These are phyloP conservation scores for Macrochelys suwanniensis DNA, from an alignment of 2,797 vertebrate genomes.

Conservation along the genomic window DNA sequence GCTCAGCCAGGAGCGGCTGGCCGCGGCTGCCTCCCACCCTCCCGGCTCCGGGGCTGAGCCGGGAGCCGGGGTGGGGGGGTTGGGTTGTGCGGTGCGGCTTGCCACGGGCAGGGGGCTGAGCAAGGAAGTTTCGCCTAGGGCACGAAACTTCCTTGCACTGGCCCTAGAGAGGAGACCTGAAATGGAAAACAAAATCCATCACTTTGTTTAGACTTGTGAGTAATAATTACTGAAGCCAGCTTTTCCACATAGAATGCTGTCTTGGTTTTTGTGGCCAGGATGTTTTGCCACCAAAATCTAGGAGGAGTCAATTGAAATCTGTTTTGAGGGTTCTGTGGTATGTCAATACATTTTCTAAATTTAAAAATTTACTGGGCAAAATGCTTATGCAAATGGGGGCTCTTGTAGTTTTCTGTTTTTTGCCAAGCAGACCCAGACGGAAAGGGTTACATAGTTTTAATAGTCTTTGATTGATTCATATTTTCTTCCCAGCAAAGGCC, in stretches of 20 bases:
- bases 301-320: constrained; percentile 73
- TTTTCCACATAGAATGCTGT: constrained; percentile 52
- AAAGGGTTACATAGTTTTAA: constrained; percentile 68
- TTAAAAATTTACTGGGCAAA: constrained; percentile 61
- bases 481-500: no score
- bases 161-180: constrained; percentile 51
- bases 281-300: constrained; percentile 75
- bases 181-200: constrained; percentile 70
- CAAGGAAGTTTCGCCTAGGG: no score
- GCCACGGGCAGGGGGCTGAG: no score
- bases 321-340: constrained; percentile 68
- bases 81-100: no score
- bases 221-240: constrained; percentile 69
- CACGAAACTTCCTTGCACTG: no score
- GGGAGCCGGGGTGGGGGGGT: no score
- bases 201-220: constrained; percentile 78
- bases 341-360: constrained; percentile 74
- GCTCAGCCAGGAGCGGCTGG: no score
- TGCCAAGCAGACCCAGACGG: constrained; percentile 70
- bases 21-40: no score
- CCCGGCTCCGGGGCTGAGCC: no score
- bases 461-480: background rate
- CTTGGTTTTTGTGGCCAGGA: constrained; percentile 61
- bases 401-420: constrained; percentile 67
- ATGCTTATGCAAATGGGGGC: constrained; percentile 67